A percentile compares a stretch with the other conserved stretches of the same genome.
These are phyloP conservation scores for Chrysocyon brachyurus DNA, from an alignment of 2,797 vertebrate genomes.

Conservation along the genomic window DNA sequence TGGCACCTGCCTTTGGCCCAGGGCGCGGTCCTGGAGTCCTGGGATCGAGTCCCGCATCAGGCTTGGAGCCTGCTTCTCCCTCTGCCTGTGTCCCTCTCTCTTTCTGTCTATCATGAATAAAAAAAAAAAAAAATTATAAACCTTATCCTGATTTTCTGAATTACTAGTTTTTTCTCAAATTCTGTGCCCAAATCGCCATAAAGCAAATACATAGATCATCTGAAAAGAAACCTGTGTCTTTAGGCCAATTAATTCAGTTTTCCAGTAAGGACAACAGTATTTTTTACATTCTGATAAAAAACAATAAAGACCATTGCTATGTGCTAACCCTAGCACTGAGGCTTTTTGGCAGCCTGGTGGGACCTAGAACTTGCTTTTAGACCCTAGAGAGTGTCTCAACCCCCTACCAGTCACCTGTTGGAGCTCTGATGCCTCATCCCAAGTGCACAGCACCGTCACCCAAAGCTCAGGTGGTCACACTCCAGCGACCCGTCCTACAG, in stretches of 20 bases:
- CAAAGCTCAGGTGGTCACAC: not conserved
- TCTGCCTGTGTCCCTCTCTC: too few species aligned
- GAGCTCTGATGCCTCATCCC: not conserved
- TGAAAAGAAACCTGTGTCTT: constrained; percentile 6
- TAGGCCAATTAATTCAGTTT: not conserved
- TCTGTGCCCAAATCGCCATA: not conserved
- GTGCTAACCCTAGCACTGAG: not conserved
- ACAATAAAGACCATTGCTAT: rapidly evolving
- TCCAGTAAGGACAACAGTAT: not conserved
- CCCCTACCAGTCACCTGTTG: not conserved
- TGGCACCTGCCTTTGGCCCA: too few species aligned
- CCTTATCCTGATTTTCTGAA: constrained; percentile 21
- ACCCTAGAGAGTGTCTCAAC: too few species aligned
- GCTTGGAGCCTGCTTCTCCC: too few species aligned
- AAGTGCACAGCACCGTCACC: not conserved
- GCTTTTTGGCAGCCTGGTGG: not conserved
- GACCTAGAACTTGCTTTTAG: not conserved
- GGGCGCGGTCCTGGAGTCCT: too few species aligned
- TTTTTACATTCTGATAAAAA: not conserved
- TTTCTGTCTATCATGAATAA: not conserved
- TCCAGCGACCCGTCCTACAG: too few species aligned
- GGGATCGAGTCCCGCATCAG: too few species aligned
- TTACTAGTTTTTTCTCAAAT: not conserved
- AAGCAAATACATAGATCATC: not conserved
- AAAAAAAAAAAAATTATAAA: not conserved